A percentile compares a stretch with the other conserved stretches of the same genome.
Evolutionary conservation across 2,797 vertebrate genomes (phyloP).

Genomic region (Gobionotothen gibberifrons): DNA sequence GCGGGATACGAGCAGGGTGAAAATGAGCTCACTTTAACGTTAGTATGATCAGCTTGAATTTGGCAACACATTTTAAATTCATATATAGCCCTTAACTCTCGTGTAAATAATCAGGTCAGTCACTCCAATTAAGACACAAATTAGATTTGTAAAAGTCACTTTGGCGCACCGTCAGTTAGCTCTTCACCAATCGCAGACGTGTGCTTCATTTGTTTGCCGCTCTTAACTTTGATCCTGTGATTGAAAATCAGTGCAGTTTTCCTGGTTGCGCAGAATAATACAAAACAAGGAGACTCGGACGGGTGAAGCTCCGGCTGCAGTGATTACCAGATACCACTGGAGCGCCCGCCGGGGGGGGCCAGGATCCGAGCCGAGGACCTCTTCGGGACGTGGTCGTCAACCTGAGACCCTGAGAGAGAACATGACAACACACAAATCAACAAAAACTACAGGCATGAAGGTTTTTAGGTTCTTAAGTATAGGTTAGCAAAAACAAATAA

Average conservation of each 20-base stretch:
- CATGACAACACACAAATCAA: not conserved
- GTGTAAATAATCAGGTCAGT: slow-evolving; percentile 44
- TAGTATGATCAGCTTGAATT: slow-evolving; percentile 62
- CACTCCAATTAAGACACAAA: slow-evolving; percentile 70
- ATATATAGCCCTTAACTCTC: slow-evolving; percentile 60
- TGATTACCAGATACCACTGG: slow-evolving; percentile 92
- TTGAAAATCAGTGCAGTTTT: slow-evolving; percentile 86
- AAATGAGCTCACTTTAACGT: slow-evolving; percentile 52
- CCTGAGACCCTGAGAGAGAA: slow-evolving; percentile 88
- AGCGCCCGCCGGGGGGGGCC: slow-evolving; percentile 93
- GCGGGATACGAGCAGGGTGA: slow-evolving; percentile 45
- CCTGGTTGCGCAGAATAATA: slow-evolving; percentile 76
- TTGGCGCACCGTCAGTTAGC: slow-evolving; percentile 46
- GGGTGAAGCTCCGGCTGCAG: slow-evolving; percentile 49
- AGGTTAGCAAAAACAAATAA: no score
- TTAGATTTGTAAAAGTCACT: slow-evolving; percentile 57
- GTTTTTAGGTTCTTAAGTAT: no score
- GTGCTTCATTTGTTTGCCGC: slow-evolving; percentile 46
- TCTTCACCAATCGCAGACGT: slow-evolving; percentile 57
- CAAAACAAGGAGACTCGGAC: slow-evolving; percentile 71
- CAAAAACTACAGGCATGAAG: no score
- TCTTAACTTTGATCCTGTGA: slow-evolving; percentile 59
- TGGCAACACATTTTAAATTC: slow-evolving; percentile 55
- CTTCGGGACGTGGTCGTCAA: slow-evolving; percentile 95
- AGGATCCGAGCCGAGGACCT: slow-evolving; percentile 95